Evolutionary conservation across 2,797 vertebrate species (phyloP).

Genomic region (Adrianichthys oophorus): DNA sequence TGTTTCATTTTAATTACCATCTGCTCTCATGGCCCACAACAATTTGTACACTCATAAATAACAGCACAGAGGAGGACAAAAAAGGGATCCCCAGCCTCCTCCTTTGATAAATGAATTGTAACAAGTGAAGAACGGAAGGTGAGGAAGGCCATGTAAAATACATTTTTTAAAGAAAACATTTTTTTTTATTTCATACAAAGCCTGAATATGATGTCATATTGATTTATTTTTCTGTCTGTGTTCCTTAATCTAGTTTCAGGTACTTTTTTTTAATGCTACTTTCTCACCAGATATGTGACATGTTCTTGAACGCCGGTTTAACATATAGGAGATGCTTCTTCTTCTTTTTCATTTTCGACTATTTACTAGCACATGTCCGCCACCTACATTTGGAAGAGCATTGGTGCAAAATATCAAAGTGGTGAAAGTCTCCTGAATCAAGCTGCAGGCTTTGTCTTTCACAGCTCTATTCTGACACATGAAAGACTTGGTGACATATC

Average conservation of each 20-base stretch:
- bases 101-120: slow-evolving; percentile 9
- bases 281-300: too few relatives aligned
- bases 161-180: not conserved
- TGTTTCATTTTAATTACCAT: slow-evolving; percentile 44
- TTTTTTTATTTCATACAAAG: not conserved
- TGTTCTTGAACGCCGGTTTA: too few relatives aligned
- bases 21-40: slow-evolving; percentile 37
- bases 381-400: too few relatives aligned
- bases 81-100: slow-evolving; percentile 5
- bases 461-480: too few relatives aligned
- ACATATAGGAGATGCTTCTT: too few relatives aligned
- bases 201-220: not conserved
- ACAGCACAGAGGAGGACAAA: slow-evolving; percentile 14
- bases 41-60: slow-evolving; percentile 39
- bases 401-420: too few relatives aligned
- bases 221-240: not conserved
- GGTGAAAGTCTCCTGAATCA: too few relatives aligned
- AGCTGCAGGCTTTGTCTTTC: too few relatives aligned
- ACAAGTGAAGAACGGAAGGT: not conserved
- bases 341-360: too few relatives aligned
- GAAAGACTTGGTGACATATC: too few relatives aligned
- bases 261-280: too few relatives aligned
- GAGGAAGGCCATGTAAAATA: not conserved
- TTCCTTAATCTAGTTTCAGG: not conserved
- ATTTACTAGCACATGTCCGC: too few relatives aligned